Percentiles rank a stretch among this genome's conserved stretches.
Conservation (phyloP, 1,140 invertebrate genomes). For the Pachypeltis micranthus region DNA sequence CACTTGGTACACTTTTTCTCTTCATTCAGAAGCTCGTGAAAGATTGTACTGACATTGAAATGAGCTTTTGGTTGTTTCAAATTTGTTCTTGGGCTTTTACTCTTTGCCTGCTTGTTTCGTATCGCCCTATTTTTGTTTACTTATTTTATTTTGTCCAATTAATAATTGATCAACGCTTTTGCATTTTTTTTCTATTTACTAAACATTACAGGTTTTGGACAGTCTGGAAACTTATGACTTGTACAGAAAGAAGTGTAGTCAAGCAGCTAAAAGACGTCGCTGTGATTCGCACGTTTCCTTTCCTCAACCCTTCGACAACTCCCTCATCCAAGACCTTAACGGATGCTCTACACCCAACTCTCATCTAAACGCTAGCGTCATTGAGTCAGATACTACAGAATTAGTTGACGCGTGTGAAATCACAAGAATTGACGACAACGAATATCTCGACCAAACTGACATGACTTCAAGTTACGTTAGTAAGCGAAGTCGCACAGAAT, state of each 20-base stretch:
- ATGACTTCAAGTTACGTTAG: background rate
- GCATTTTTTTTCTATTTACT: slow-evolving; percentile 5
- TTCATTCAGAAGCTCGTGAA: no score
- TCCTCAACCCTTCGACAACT: slow-evolving; percentile 6
- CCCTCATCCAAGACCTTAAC: slow-evolving; percentile 18
- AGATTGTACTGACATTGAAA: no score
- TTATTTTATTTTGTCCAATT: background rate
- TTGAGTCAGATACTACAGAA: background rate
- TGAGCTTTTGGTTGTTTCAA: no score
- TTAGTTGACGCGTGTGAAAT: background rate
- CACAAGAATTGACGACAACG: background rate
- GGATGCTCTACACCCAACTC: slow-evolving; percentile 14
- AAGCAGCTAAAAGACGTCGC: slow-evolving; percentile 4
- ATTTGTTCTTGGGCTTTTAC: slow-evolving; percentile 8
- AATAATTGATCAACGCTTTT: background rate
- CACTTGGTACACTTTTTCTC: no score
- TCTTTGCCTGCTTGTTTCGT: slow-evolving; percentile 5
- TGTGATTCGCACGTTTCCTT: slow-evolving; percentile 11
- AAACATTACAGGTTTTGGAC: slow-evolving; percentile 26
- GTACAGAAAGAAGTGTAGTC: slow-evolving; percentile 18
- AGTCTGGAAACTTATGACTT: slow-evolving; percentile 24
- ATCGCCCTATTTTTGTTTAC: background rate
- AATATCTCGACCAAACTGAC: background rate
- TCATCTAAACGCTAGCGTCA: slow-evolving; percentile 9
- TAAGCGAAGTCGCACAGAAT: slow-evolving; percentile 12